Conservation (phyloP, 2,113 vertebrate genomes). For the Illadopsis cleaveri region DNA sequence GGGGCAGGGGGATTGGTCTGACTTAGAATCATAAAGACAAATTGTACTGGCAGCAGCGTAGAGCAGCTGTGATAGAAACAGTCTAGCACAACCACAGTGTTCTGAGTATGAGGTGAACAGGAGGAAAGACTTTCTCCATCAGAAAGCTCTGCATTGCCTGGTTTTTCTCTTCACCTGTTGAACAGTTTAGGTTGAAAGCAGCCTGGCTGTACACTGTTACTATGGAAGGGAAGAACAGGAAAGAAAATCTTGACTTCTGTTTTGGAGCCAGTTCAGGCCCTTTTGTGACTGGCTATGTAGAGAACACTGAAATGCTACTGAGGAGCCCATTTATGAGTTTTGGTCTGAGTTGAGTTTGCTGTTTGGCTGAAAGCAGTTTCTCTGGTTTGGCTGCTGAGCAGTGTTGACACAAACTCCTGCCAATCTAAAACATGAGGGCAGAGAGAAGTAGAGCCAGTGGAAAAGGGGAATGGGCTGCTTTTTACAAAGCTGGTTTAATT, state of each 20-base stretch:
- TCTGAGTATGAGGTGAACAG: not conserved
- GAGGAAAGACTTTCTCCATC: not conserved
- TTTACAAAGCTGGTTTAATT: slow-evolving; percentile 11
- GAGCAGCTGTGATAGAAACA: not conserved
- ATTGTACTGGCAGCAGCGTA: not conserved
- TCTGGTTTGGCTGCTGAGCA: not conserved
- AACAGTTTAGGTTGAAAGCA: not conserved
- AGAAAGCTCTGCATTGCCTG: not conserved
- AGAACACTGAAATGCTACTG: not conserved
- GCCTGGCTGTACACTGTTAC: not conserved
- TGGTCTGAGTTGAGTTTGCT: not conserved
- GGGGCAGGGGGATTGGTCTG: not conserved
- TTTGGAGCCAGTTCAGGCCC: not conserved
- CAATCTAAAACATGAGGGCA: not conserved
- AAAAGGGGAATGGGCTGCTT: not conserved
- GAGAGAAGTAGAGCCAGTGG: not conserved
- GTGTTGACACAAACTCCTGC: not conserved
- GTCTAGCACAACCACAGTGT: not conserved
- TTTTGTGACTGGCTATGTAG: not conserved
- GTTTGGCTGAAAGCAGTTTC: not conserved
- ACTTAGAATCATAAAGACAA: not conserved
- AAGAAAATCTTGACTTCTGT: not conserved
- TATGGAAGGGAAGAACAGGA: not conserved
- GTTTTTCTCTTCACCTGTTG: not conserved
- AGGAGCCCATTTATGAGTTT: not conserved